Conservation (phyloP, 2,113 vertebrate genomes). For the Barbus barbus region DNA sequence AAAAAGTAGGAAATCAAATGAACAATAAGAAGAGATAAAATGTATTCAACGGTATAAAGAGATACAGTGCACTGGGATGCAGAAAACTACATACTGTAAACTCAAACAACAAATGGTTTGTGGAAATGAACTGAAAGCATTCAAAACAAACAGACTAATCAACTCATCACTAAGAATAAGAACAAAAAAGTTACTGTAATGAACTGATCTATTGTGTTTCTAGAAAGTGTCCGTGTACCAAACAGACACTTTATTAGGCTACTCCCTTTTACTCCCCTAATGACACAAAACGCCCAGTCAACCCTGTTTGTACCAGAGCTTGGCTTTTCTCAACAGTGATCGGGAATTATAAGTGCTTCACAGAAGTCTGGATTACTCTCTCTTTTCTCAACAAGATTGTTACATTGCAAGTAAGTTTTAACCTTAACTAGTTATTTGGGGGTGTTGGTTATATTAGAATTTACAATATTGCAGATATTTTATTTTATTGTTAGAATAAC, state of each 20-base stretch:
- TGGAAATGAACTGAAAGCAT: too few relatives aligned
- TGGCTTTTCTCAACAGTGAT: too few relatives aligned
- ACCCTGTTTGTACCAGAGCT: neutral
- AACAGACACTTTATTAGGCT: too few relatives aligned
- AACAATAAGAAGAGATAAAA: too few relatives aligned
- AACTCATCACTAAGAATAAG: too few relatives aligned
- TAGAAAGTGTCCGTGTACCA: neutral
- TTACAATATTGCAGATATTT: neutral
- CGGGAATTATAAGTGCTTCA: neutral
- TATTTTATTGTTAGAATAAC: neutral
- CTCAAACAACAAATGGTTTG: too few relatives aligned
- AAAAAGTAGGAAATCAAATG: too few relatives aligned
- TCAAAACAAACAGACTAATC: too few relatives aligned
- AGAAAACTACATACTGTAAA: too few relatives aligned
- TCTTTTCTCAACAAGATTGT: neutral
- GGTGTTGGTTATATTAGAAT: neutral
- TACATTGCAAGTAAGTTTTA: neutral
- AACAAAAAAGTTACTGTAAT: neutral
- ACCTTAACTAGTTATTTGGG: neutral
- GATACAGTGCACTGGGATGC: too few relatives aligned
- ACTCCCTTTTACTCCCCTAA: neutral
- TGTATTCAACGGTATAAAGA: too few relatives aligned
- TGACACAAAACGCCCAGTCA: neutral
- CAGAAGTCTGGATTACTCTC: too few relatives aligned
- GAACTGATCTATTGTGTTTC: neutral